Percentiles rank a stretch among this genome's conserved stretches.
Evolutionary conservation across 1,140 invertebrate genomes (phyloP).

Genomic region (Epicauta chinensis): DNA sequence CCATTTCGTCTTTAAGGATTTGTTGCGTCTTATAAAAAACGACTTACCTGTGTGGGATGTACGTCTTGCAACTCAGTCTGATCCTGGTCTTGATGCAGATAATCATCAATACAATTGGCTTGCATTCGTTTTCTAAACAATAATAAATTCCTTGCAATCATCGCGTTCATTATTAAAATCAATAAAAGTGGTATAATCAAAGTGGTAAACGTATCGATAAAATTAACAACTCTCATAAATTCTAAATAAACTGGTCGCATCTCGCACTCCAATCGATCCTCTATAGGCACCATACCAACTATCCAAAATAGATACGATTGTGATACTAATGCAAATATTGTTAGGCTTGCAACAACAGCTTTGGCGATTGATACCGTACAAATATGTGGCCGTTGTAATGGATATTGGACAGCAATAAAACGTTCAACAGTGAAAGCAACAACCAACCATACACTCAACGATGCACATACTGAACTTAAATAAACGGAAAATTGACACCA

Average conservation of each 20-base stretch:
- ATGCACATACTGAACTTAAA: slow-evolving; percentile 60
- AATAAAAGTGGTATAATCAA: slow-evolving; percentile 63
- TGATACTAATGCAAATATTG: slow-evolving; percentile 22
- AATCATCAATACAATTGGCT: slow-evolving; percentile 43
- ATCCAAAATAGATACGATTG: slow-evolving; percentile 36
- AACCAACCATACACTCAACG: slow-evolving; percentile 74
- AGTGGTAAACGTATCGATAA: slow-evolving; percentile 62
- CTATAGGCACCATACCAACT: slow-evolving; percentile 18
- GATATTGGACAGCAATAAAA: slow-evolving; percentile 77
- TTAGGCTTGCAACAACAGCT: slow-evolving; percentile 42
- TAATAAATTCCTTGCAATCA: slow-evolving; percentile 50
- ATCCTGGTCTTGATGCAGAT: too few species aligned
- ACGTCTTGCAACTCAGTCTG: slow-evolving; percentile 13
- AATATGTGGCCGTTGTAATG: slow-evolving; percentile 64
- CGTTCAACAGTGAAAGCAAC: slow-evolving; percentile 82
- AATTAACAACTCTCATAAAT: slow-evolving; percentile 57
- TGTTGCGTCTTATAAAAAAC: too few species aligned
- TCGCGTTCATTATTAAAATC: slow-evolving; percentile 64
- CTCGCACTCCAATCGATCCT: slow-evolving; percentile 30
- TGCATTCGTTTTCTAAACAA: slow-evolving; percentile 32
- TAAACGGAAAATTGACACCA: slow-evolving; percentile 71
- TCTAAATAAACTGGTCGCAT: slow-evolving; percentile 46
- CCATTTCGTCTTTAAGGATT: too few species aligned
- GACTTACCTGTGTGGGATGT: slow-evolving; percentile 17
- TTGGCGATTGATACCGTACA: slow-evolving; percentile 74